Evolutionary conservation across 1,140 invertebrate species (phyloP).

Genomic region (Rhizoglyphus robini): DNA sequence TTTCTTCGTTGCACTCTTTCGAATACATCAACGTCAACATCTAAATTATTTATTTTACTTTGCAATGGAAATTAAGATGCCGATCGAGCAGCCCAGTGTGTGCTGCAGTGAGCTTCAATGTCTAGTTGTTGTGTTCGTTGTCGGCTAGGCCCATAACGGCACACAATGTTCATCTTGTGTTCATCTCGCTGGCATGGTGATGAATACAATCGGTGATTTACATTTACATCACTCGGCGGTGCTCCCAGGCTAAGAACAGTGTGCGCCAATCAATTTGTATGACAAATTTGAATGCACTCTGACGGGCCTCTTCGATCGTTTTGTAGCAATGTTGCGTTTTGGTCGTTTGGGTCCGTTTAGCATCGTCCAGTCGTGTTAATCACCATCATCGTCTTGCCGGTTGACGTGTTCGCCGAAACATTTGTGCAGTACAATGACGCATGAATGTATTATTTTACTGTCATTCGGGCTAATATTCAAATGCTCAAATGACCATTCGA

Average conservation of each 20-base stretch:
- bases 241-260: too few species aligned
- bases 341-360: not conserved
- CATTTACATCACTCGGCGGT: too few species aligned
- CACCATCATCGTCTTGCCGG: not conserved
- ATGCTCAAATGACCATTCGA: too few species aligned
- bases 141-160: too few species aligned
- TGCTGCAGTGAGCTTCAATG: not conserved
- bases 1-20: not conserved
- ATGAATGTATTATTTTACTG: too few species aligned
- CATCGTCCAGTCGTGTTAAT: not conserved
- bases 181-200: not conserved
- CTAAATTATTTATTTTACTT: constrained; percentile 14
- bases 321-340: not conserved
- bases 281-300: not conserved
- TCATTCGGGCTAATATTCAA: too few species aligned
- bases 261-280: not conserved
- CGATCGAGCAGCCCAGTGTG: not conserved
- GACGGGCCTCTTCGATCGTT: too few species aligned
- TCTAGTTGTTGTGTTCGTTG: not conserved
- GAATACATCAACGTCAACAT: constrained; percentile 15
- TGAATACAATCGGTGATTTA: not conserved
- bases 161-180: not conserved
- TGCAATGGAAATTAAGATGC: constrained; percentile 12
- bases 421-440: too few species aligned
- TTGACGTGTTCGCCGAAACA: too few species aligned